Base-by-base conservation (phyloP, 1,140 invertebrate genomes). In the Eciton burchellii region DNA sequence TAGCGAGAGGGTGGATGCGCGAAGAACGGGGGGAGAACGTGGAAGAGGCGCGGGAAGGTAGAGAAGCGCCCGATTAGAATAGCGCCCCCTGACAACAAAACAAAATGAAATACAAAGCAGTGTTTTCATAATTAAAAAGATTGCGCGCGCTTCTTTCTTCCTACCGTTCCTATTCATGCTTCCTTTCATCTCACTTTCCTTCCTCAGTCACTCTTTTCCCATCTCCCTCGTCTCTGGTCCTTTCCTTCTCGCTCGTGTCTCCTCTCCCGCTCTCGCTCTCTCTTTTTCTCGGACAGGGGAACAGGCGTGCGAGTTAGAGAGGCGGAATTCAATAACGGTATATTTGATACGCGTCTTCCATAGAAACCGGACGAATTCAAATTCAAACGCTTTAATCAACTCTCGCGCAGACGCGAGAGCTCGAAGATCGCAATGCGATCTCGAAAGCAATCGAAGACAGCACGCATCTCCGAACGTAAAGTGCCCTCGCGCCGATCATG, bases 61-160 rank as follows among this genome's bases (percentile, higher is more conserved):
- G 83, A 83, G 83, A 73, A 73, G 70, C 60, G 71, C 72, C 84
- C 86, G 89, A 89, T 88, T 89, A 89, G 89, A 89, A 89, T 89
- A 89, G 86, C 89, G 76, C 70, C 82, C 83, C 77, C 88, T 89
- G 89, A 90, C 89, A 89, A 90, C 89, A 90, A 90, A 90, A 90
- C 89, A 90, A 90, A 90, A 90, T 90, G 89, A 89, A 90, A 90
- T 88, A 90, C 89, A 90, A 90, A 90, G 88, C 86, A 85, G 88
- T 90, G 89, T 90, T 90, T 90, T 88, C 89, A 90, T 90, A 90
- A 90, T 90, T 90, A 90, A 90, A 90, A 90, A 90, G 89, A 90
- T 90, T 90, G 89, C 88, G 85, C 85, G 84, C 84, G 84, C 86
- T 85, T 74, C 87, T 82, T 83, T 84, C 87, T 84, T 86, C 76